Percentiles rank a stretch among this genome's conserved stretches.
Evolutionary conservation across 2,113 vertebrate genomes (phyloP).

Genomic region (Equus quagga): DNA sequence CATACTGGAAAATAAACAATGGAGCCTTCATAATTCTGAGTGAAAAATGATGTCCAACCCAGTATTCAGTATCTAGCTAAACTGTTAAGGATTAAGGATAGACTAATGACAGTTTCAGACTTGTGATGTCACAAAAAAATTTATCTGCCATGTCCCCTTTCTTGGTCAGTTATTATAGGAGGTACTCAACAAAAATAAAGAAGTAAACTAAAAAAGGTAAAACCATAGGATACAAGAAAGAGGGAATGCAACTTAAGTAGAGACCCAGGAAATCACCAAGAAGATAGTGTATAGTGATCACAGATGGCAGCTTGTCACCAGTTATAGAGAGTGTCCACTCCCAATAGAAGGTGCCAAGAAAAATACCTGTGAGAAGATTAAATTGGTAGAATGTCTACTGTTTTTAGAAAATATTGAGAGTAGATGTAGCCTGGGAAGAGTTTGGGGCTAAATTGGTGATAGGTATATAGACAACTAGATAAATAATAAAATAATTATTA

Average conservation of each 20-base stretch:
- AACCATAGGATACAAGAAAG: not conserved
- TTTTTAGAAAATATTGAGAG: not conserved
- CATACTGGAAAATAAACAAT: not conserved
- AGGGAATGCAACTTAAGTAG: not conserved
- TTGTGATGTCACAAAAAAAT: not conserved
- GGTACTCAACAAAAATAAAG: not conserved
- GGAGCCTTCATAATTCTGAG: not conserved
- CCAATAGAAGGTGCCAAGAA: not conserved
- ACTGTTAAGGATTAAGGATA: not conserved
- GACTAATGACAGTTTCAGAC: not conserved
- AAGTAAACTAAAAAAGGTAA: not conserved
- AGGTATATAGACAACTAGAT: slow-evolving; percentile 7
- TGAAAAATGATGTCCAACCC: not conserved
- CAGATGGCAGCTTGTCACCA: not conserved
- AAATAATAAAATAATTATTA: not conserved
- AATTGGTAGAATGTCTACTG: not conserved
- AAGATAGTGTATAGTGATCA: not conserved
- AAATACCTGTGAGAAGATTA: not conserved
- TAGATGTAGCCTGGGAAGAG: slow-evolving; percentile 7
- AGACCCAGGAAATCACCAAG: not conserved
- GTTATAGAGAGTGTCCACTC: not conserved
- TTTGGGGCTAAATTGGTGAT: not conserved
- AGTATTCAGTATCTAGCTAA: not conserved
- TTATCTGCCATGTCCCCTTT: not conserved
- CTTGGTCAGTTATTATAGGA: not conserved